Conservation (phyloP, 30 jellyfish, hydroid and myxozoan species). For the Chironex yamaguchii region DNA sequence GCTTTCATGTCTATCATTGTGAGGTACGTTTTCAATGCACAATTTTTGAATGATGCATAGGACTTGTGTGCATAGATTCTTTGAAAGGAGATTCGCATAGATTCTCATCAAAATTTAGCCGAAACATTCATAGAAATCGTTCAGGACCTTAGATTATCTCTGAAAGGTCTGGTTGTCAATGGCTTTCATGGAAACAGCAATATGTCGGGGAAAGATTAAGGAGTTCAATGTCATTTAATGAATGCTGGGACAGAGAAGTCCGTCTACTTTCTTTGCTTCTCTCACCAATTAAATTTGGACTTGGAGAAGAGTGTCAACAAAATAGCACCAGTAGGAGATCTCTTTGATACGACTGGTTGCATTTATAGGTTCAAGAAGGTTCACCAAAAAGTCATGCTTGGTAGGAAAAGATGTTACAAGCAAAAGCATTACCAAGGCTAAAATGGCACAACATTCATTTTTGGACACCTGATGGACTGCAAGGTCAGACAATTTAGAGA, state of each 20-base stretch:
- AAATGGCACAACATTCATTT: background rate
- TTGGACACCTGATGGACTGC: background rate
- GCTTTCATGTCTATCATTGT: slow-evolving; percentile 14
- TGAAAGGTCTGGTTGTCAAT: slow-evolving; percentile 28
- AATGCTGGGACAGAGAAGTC: background rate
- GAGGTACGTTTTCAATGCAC: background rate
- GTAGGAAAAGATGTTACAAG: background rate
- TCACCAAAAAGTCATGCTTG: background rate
- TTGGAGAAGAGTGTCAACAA: background rate
- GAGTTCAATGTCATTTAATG: too few relatives aligned
- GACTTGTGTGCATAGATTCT: slow-evolving; percentile 15
- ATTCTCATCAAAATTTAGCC: slow-evolving; percentile 39
- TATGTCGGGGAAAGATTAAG: too few relatives aligned
- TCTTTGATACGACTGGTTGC: background rate
- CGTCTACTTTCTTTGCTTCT: background rate
- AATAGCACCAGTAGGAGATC: background rate
- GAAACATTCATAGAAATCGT: slow-evolving; percentile 17
- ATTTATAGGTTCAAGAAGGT: background rate
- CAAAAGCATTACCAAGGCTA: background rate
- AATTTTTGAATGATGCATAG: background rate
- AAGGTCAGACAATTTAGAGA: background rate
- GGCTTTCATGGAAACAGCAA: background rate
- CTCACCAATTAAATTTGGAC: background rate
- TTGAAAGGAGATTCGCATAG: slow-evolving; percentile 2
- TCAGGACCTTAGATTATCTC: slow-evolving; percentile 18